These are phyloP conservation scores for Dicerorhinus sumatrensis DNA, from an alignment of 2,113 vertebrate genomes.

Conservation along the genomic window DNA sequence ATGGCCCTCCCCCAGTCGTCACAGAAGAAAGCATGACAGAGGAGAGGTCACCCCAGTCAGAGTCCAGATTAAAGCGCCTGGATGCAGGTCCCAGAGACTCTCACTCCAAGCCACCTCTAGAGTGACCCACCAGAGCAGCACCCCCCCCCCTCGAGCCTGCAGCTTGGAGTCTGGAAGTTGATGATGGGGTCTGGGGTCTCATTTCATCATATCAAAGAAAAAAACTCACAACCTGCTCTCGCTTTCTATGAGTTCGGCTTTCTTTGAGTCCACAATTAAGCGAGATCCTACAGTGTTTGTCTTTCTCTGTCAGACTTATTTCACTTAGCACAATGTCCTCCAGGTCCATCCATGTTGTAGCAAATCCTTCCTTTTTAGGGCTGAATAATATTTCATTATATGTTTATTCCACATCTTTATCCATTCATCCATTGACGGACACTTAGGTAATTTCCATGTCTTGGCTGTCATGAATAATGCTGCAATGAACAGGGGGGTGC, in stretches of 20 bases:
- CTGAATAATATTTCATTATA: fast-evolving
- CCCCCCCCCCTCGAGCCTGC: fast-evolving
- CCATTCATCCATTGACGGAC: fast-evolving
- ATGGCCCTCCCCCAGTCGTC: fast-evolving
- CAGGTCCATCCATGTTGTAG: fast-evolving
- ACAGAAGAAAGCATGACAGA: neutral
- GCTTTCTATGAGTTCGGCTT: fast-evolving
- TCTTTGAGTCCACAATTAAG: fast-evolving
- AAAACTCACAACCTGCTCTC: fast-evolving
- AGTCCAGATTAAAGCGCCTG: neutral
- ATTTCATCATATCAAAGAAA: neutral
- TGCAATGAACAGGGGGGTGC: fast-evolving
- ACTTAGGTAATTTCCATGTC: fast-evolving
- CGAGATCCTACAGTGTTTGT: fast-evolving
- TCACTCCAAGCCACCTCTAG: fast-evolving
- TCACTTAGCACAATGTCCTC: fast-evolving
- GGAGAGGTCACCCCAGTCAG: neutral
- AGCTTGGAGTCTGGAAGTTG: fast-evolving
- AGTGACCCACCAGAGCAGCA: fast-evolving
- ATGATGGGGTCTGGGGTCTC: too few relatives aligned
- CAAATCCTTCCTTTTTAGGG: fast-evolving
- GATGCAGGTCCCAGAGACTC: fast-evolving
- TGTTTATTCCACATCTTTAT: fast-evolving
- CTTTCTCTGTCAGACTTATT: neutral
- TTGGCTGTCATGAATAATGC: fast-evolving